These are phyloP conservation scores for Atta texana DNA, from an alignment of 1,140 invertebrate species.

Conservation along the genomic window DNA sequence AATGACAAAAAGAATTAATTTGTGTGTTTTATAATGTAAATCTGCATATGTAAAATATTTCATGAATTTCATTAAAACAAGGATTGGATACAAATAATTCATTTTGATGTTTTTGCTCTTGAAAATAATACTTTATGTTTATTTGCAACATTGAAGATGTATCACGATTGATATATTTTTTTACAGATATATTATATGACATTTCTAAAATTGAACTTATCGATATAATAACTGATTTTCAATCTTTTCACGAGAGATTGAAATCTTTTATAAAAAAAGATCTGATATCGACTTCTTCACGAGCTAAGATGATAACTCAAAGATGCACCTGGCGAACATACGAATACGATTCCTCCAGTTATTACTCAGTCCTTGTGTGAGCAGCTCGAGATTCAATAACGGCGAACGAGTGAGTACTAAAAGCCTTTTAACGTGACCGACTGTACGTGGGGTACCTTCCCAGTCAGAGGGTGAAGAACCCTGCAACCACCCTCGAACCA, in stretches of 20 bases:
- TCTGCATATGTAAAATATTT: not conserved
- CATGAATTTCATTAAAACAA: not conserved
- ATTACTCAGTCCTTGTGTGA: slow-evolving; percentile 14
- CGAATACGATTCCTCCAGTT: slow-evolving; percentile 37
- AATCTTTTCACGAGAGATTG: not conserved
- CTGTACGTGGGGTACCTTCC: slow-evolving; percentile 68
- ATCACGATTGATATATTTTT: not conserved
- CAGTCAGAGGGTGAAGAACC: slow-evolving; percentile 67
- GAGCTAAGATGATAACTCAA: slow-evolving; percentile 1
- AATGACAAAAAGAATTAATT: not conserved
- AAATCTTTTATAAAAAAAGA: not conserved
- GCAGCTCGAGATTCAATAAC: slow-evolving; percentile 51
- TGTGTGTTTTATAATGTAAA: not conserved
- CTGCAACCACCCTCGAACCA: slow-evolving; percentile 68
- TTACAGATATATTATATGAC: not conserved
- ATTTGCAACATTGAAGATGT: not conserved
- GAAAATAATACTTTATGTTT: not conserved
- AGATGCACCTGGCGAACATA: slow-evolving; percentile 29
- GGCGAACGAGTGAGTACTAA: slow-evolving; percentile 73
- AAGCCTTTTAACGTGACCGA: slow-evolving; percentile 76
- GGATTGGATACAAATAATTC: not conserved
- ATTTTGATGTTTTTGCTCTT: not conserved
- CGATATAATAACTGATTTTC: not conserved
- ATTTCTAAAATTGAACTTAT: not conserved
- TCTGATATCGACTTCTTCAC: not conserved